Percentiles rank a stretch among this genome's conserved stretches.
phyloP scores from a whole-genome alignment of 2,888 invertebrate genomes.

The Athrips mouffetella region DNA sequence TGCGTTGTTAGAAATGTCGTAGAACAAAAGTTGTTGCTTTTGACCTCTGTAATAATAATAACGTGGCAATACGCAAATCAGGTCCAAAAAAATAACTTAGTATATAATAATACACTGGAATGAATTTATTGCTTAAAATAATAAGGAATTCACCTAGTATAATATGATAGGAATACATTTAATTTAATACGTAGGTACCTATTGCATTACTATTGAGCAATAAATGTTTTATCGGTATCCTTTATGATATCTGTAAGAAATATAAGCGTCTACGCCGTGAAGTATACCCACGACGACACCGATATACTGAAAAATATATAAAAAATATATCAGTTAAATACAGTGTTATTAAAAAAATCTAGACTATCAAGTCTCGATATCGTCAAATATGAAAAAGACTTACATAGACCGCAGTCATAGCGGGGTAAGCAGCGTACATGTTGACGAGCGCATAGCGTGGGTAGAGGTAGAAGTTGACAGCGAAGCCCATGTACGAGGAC shows the following conservation, averaged over 20 bases:
- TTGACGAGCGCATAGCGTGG: conserved; percentile 84
- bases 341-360: neutral
- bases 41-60: no score
- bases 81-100: no score
- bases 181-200: no score
- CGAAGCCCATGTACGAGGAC: conserved; percentile 87
- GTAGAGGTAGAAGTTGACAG: conserved; percentile 86
- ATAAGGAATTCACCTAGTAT: no score
- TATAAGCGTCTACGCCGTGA: conserved; percentile 88
- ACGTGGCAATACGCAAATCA: no score
- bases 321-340: conserved; percentile 11
- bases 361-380: neutral
- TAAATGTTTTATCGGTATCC: conserved; percentile 73
- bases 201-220: no score
- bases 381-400: no score
- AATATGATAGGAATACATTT: no score
- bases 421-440: conserved; percentile 91
- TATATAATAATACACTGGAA: no score
- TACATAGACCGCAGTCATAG: conserved; percentile 92
- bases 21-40: no score
- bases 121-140: no score
- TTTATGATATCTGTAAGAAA: conserved; percentile 83
- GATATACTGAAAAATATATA: conserved; percentile 83
- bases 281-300: conserved; percentile 86
- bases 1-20: no score